A percentile compares a stretch with the other conserved stretches of the same genome.
Evolutionary conservation across 1,140 invertebrate species (phyloP).

Genomic region (Euura saliciscinereae): DNA sequence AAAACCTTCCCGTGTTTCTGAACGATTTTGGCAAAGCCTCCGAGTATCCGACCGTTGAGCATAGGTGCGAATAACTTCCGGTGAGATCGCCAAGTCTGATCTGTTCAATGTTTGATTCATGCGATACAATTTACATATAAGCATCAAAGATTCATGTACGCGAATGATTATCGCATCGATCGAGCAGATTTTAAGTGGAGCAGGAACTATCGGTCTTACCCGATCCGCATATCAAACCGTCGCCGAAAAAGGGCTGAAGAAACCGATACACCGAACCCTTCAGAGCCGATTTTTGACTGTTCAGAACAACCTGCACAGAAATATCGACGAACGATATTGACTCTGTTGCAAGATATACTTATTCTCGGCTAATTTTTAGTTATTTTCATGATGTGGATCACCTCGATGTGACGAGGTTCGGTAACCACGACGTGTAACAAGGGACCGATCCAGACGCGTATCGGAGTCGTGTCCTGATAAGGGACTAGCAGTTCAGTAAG

Average conservation of each 20-base stretch:
- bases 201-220: slow-evolving; percentile 37
- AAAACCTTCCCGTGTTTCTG: slow-evolving; percentile 37
- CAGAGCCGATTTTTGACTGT: slow-evolving; percentile 40
- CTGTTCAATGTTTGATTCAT: too few species aligned
- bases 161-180: too few species aligned
- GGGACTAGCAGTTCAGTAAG: too few species aligned
- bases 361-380: too few species aligned
- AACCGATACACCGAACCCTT: slow-evolving; percentile 53
- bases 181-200: too few species aligned
- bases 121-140: slow-evolving; percentile 1
- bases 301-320: slow-evolving; percentile 45
- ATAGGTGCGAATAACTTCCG: slow-evolving; percentile 54
- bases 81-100: slow-evolving; percentile 43
- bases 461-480: too few species aligned
- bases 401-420: slow-evolving; percentile 56
- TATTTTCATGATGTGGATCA: too few species aligned
- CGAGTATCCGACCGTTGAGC: slow-evolving; percentile 40
- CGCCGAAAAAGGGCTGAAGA: slow-evolving; percentile 47
- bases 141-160: neutral
- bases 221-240: slow-evolving; percentile 53
- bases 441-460: slow-evolving; percentile 59
- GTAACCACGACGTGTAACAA: slow-evolving; percentile 50
- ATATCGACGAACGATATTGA: too few species aligned
- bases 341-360: too few species aligned
- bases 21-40: slow-evolving; percentile 41